Evolutionary conservation across 2,113 vertebrate species (phyloP), one percentile per base, ranked within the genome.

Genomic region (Etia nguti): DNA sequence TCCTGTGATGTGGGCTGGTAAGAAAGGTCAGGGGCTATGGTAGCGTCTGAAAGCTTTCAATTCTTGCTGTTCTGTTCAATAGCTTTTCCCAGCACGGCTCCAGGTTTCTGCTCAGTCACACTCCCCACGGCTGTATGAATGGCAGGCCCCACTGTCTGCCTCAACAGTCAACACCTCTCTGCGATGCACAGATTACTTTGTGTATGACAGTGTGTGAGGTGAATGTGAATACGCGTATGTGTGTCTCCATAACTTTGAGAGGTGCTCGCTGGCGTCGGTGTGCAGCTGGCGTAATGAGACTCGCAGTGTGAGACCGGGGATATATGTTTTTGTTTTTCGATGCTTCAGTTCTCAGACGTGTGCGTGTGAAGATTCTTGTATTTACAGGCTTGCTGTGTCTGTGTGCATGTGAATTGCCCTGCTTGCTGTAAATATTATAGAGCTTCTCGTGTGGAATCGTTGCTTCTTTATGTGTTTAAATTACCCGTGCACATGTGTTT

Each of bases 1-100:
- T 87, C 68, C 81, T 77, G 56, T 86, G 79, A 77, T 79, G 79
- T 88, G 34, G 83, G 29, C 79, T 60, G 80, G 52, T 62, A 65
- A 62, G 83, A 92, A 90, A 94, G 87, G 91, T 93, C 70, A 88
- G 26, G 62, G 85, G 79, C 79, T 79, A 83, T 2, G 12, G 85
- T 10, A 5, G 55, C 57, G 2, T 89, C 82, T 68, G 70, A 85
- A 85, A 65, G 83, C 77, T 81, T 86, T 89, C 10, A 11, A 82
- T 84, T 70, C 82, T 83, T 77, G 88, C 88, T 90, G 57, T 86
- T 92, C 68, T 84, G 84, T 85, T 92, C 87, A 88, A 91, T 88
- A 90, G 84, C 55, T 84, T 87, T 84, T 10, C 91, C 52, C 84
- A 73, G 80, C 92, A 84, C 26, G 80, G 79, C 84, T 90, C 80